Evolutionary conservation across 2,797 vertebrate genomes (phyloP), one percentile per base, ranked within the genome.

Genomic region (Linurgus olivaceus): DNA sequence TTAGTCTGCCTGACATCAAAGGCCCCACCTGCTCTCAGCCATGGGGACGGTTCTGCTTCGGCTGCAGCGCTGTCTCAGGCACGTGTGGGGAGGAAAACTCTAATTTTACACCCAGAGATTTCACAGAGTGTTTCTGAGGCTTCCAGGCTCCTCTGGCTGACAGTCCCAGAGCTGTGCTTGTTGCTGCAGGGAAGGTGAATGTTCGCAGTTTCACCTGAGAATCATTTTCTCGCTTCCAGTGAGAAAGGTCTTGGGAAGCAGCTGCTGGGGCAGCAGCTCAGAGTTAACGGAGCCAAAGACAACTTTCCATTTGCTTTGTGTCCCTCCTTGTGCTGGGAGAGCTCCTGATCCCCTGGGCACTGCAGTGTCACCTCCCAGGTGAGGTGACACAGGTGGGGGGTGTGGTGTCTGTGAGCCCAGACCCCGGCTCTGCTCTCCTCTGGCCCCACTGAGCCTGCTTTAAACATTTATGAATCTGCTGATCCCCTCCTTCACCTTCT

Each of bases 1-100:
- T 97, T 88, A 79, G 40, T 90, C 85, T 78, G 62, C 67, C 65
- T 57, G 74, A 85, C 92, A 93, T 96, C 92, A 94, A 93, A 97
- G 78, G 65, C 78, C 16, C 24, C 52, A 59, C 15, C 54, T 45
- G 68, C 72, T 81, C 58, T 2, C 16, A 35, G 75, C 47, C 62
- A 29, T 1, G 54, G 51, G 50, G 33, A 3, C 2, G 0, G 10
- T 1, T 65, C 42, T 21, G 70, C 51, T 7, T 0, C 4, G 59
- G 55, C 86, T 93, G 82, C 55, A 25, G 5, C 7, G 2, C 62
- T 24, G 16, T 17, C 4, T 35, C 29, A 2, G 88, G 40, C 75
- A 73, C 63, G 7, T 88, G 88, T 31, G 52, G 66, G 50, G 81
- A 91, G 65, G n/a, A 61, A 61, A 29, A 37, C 17, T 51, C 78